Evolutionary conservation across 2,888 invertebrate genomes (phyloP).

Genomic region (Criorhina ranunculi): DNA sequence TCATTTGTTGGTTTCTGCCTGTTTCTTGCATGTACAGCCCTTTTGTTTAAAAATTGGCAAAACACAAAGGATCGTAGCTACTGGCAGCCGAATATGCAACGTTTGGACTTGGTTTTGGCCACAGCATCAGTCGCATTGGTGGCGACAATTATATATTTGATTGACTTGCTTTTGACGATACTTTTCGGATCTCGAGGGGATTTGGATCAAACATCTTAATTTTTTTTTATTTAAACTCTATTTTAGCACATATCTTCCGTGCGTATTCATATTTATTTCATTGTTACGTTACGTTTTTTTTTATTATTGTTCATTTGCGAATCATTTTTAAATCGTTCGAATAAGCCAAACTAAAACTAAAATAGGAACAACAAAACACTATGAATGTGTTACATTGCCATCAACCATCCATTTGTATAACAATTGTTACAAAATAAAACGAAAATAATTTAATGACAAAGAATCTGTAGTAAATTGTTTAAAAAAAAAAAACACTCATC

Average conservation of each 20-base stretch:
- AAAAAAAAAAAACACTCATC: too few relatives aligned
- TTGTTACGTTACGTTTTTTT: conserved; percentile 62
- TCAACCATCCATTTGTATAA: conserved; percentile 42
- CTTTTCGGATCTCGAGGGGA: conserved; percentile 83
- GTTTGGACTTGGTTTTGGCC: conserved; percentile 83
- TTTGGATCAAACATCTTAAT: conserved; percentile 80
- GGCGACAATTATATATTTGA: conserved; percentile 81
- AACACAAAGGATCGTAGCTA: conserved; percentile 83
- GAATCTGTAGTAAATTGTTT: not conserved
- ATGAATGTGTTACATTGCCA: conserved; percentile 50
- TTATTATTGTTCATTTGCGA: conserved; percentile 36
- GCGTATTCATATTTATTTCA: conserved; percentile 54
- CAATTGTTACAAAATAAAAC: conserved; percentile 41
- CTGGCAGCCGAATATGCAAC: conserved; percentile 84
- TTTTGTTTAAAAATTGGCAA: conserved; percentile 83
- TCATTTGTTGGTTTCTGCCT: conserved; percentile 82
- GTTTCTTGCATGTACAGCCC: conserved; percentile 81
- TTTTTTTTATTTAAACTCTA: conserved; percentile 21
- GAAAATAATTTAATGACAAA: conserved; percentile 12
- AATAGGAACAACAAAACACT: conserved; percentile 27
- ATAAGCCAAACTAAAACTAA: conserved; percentile 57
- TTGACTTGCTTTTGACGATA: conserved; percentile 82
- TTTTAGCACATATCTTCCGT: conserved; percentile 37
- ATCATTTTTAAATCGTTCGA: conserved; percentile 29
- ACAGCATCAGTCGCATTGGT: conserved; percentile 82